These are phyloP conservation scores for Catotricha subobsoleta DNA, from an alignment of 2,888 invertebrate species.

Conservation along the genomic window DNA sequence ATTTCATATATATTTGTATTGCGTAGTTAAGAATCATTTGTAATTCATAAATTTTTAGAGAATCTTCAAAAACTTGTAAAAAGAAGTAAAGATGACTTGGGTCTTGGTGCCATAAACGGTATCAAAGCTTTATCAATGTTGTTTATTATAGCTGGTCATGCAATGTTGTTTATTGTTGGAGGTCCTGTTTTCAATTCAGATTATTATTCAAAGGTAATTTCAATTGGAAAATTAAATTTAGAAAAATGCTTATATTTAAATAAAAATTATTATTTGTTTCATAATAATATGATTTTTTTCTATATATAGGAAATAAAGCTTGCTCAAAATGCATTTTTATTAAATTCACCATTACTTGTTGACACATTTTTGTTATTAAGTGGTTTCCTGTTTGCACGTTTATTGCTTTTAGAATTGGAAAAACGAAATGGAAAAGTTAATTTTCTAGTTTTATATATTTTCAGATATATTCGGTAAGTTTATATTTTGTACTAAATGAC, in stretches of 20 bases:
- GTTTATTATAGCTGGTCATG: conserved; percentile 47
- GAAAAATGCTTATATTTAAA: conserved; percentile 5
- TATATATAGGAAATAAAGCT: conserved; percentile 35
- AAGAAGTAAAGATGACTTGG: conserved; percentile 33
- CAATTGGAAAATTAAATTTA: too few relatives aligned
- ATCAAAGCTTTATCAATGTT: conserved; percentile 50
- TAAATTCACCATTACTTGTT: conserved; percentile 51
- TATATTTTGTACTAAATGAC: too few relatives aligned
- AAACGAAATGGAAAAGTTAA: conserved; percentile 45
- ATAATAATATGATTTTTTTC: background rate
- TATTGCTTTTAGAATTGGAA: conserved; percentile 47
- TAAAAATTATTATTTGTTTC: too few relatives aligned
- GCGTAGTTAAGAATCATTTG: background rate
- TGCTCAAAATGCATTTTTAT: conserved; percentile 40
- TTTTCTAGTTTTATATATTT: conserved; percentile 40
- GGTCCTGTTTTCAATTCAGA: conserved; percentile 48
- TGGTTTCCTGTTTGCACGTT: conserved; percentile 48
- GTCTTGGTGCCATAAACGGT: conserved; percentile 44
- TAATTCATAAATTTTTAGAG: conserved; percentile 13
- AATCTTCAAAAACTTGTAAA: conserved; percentile 21
- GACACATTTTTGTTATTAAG: conserved; percentile 53
- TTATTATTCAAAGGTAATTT: conserved; percentile 28
- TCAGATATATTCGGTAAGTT: conserved; percentile 46
- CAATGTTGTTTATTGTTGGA: conserved; percentile 43
- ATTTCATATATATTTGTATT: conserved; percentile 22